Percentiles rank a stretch among this genome's conserved stretches.
Evolutionary conservation across 2,797 vertebrate species (phyloP).

Genomic region (Pseudotriccus pelzelni): DNA sequence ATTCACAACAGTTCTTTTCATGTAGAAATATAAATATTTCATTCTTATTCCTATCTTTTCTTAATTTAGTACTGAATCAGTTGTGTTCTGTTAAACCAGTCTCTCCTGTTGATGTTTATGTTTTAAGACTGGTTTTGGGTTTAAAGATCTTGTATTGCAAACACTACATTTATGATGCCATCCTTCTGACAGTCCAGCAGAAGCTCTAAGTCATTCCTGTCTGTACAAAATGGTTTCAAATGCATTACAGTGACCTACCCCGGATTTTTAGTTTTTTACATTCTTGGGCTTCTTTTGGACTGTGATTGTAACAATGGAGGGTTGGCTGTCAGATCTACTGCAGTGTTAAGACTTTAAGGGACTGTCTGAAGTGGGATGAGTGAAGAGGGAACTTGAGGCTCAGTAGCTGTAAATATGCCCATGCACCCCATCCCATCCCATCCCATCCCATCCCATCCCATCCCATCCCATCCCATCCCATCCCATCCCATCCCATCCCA

Average conservation of each 20-base stretch:
- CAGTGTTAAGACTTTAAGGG: background rate
- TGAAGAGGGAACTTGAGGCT: background rate
- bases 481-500: too few relatives aligned
- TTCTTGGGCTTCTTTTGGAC: background rate
- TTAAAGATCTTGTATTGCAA: background rate
- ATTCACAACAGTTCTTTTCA: background rate
- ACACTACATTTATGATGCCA: background rate
- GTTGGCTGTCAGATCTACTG: background rate
- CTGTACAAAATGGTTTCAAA: background rate
- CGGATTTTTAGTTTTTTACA: background rate
- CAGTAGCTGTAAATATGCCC: background rate
- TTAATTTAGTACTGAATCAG: background rate
- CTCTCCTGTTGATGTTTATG: background rate
- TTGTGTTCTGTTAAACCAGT: background rate
- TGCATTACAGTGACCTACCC: background rate
- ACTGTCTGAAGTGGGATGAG: background rate
- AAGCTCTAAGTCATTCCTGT: background rate
- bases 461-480: too few relatives aligned
- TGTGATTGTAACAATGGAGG: background rate
- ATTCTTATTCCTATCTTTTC: background rate
- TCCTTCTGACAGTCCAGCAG: background rate
- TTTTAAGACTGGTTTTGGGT: background rate
- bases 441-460: too few relatives aligned
- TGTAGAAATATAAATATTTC: background rate
- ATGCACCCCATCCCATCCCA: background rate